phyloP scores from a whole-genome alignment of 2,113 vertebrate species.

The Tachysurus fulvidraco region DNA sequence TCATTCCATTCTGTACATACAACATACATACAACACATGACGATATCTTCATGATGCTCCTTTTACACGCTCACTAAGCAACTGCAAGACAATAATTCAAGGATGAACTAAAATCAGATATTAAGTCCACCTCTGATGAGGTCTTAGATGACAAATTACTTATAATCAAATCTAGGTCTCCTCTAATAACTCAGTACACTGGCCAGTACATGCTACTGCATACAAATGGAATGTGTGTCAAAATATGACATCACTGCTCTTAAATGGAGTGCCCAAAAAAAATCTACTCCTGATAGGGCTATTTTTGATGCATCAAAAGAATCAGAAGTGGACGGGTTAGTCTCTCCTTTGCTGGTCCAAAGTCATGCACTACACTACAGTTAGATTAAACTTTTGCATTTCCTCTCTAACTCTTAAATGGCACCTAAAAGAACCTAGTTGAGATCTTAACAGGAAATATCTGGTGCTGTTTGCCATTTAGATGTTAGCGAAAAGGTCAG shows the following conservation, averaged over 20 bases:
- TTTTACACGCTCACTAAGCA: slow-evolving; percentile 23
- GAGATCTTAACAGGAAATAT: background rate
- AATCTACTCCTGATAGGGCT: background rate
- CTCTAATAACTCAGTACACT: background rate
- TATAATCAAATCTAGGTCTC: background rate
- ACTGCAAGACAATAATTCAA: slow-evolving; percentile 35
- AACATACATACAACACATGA: slow-evolving; percentile 25
- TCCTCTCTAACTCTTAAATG: background rate
- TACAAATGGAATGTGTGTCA: background rate
- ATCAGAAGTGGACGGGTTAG: background rate
- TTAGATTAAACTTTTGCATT: background rate
- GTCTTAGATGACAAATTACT: slow-evolving; percentile 46
- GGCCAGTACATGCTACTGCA: background rate
- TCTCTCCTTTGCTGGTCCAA: background rate
- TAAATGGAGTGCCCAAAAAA: background rate
- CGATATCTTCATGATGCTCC: slow-evolving; percentile 49
- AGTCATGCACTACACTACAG: background rate
- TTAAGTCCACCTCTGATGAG: background rate
- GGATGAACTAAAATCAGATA: slow-evolving; percentile 38
- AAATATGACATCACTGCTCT: background rate
- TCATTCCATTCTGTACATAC: slow-evolving; percentile 55
- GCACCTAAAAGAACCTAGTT: background rate
- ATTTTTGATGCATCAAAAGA: background rate
- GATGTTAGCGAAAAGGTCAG: background rate
- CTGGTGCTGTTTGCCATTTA: background rate